Conservation (phyloP, 2,113 vertebrate genomes). For the Noctilio leporinus region DNA sequence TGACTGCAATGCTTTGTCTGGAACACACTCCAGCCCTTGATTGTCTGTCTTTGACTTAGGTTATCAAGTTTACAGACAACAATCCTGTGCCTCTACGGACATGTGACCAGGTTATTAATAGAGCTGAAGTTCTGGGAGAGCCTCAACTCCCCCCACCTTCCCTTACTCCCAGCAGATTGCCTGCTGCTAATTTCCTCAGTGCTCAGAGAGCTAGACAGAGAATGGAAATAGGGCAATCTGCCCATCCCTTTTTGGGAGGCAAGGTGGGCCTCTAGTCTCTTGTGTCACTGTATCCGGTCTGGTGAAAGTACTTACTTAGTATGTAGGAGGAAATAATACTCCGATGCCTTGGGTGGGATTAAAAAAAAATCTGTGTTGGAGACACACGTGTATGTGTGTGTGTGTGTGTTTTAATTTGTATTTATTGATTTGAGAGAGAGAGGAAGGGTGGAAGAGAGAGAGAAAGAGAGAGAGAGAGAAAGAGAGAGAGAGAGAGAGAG, state of each 20-base stretch:
- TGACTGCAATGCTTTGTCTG: background rate
- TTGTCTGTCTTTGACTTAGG: background rate
- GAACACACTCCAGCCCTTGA: background rate
- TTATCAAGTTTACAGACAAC: constrained; percentile 58
- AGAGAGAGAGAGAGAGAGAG: no score
- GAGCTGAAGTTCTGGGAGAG: constrained; percentile 44
- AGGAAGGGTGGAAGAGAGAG: no score
- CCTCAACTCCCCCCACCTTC: background rate
- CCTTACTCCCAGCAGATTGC: background rate
- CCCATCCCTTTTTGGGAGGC: constrained; percentile 33
- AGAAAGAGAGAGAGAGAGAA: no score
- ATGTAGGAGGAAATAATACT: background rate
- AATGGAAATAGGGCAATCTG: constrained; percentile 48
- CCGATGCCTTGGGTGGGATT: background rate
- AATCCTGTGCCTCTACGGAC: constrained; percentile 10
- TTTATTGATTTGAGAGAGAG: no score
- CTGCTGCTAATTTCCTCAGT: constrained; percentile 39
- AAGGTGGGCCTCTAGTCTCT: background rate
- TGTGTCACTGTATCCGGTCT: constrained; percentile 2
- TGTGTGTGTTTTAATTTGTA: no score
- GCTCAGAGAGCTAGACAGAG: constrained; percentile 8
- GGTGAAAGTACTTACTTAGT: constrained; percentile 15
- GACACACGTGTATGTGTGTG: no score
- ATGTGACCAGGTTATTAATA: constrained; percentile 46
- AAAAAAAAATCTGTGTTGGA: background rate